A percentile compares a stretch with the other conserved stretches of the same genome.
These are phyloP conservation scores for Muschampia plurimacula DNA, from an alignment of 2,888 invertebrate species.

Conservation along the genomic window DNA sequence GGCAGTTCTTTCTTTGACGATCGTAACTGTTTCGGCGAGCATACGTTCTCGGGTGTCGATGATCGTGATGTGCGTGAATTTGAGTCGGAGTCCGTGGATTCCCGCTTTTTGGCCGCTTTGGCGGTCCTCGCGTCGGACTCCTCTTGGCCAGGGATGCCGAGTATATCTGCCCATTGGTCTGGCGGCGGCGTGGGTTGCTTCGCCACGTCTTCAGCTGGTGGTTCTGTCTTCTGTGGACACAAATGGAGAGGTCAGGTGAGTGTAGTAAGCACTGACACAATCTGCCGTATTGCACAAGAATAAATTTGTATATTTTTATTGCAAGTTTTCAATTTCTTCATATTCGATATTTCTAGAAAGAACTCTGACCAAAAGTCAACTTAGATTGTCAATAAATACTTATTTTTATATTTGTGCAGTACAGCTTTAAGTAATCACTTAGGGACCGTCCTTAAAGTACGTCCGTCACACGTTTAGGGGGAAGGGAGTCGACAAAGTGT, in stretches of 20 bases:
- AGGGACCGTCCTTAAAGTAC: no score
- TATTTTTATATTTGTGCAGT: no score
- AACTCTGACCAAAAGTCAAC: no score
- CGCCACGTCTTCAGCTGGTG: conserved; percentile 63
- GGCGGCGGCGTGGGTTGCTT: conserved; percentile 79
- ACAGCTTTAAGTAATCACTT: no score
- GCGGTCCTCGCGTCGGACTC: conserved; percentile 41
- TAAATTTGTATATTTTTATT: no score
- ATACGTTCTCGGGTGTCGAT: conserved; percentile 57
- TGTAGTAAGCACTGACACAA: neutral
- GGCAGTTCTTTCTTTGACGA: conserved; percentile 68
- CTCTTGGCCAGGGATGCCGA: conserved; percentile 75
- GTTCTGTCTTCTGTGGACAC: conserved; percentile 54
- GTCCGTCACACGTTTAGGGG: no score
- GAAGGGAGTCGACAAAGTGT: no score
- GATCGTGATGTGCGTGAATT: conserved; percentile 45
- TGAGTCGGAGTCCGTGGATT: conserved; percentile 44
- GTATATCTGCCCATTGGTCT: conserved; percentile 80
- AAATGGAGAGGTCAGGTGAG: conserved; percentile 39
- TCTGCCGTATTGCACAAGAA: neutral
- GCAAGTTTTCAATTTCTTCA: no score
- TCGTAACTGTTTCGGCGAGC: conserved; percentile 68
- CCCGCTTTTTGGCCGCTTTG: conserved; percentile 44
- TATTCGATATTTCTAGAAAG: no score
- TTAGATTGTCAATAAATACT: no score